Evolutionary conservation across 92 coral and sea anemone genomes (phyloP), one percentile per base, ranked within the genome.

Genomic region (Epizoanthus illoricatus): DNA sequence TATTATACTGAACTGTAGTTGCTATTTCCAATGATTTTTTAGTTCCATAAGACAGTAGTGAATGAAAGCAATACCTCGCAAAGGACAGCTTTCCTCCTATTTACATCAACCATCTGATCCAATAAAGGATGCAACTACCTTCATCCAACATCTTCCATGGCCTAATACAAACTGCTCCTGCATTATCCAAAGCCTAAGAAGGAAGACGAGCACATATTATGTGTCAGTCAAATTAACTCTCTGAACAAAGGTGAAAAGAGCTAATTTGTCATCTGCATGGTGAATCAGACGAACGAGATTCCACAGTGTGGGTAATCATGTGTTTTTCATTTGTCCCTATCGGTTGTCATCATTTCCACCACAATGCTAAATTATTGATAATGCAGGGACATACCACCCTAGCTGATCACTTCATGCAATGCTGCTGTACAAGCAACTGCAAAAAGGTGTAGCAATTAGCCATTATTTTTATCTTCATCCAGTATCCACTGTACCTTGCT

Each of bases 281-380:
- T 39, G 49, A 71, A 16, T 71, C 75, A 71, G 75, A 71, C 75
- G 75, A 71, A 71, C 75, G 75, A 71, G 59, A 71, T 71, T 71
- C 75, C 75, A 66, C 71, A 71, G 11, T 45, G 57, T 41, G 55
- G 75, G 59, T 71, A 71, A 71, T 71, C 75, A 70, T 17, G 9
- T 10, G 5, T 1, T 16, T 18, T n/a, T 71, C 75, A 71, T 71
- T 71, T 71, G 75, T 71, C 75, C 75, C 75, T 71, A 71, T 71
- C 75, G 17, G 75, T 71, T 71, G 75, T 71, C 75, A 71, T 71
- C 75, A 71, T 71, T 16, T 39, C n/a, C 75, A 43, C 75, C 75
- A 71, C 15, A 45, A 33, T 9, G 36, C 36, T 28, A 33, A 9
- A 52, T 52, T 13, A 52, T 10, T 52, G 56, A 9, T 52, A 52